phyloP scores from a whole-genome alignment of 2,797 vertebrate species.

The Lithobates sylvaticus region DNA sequence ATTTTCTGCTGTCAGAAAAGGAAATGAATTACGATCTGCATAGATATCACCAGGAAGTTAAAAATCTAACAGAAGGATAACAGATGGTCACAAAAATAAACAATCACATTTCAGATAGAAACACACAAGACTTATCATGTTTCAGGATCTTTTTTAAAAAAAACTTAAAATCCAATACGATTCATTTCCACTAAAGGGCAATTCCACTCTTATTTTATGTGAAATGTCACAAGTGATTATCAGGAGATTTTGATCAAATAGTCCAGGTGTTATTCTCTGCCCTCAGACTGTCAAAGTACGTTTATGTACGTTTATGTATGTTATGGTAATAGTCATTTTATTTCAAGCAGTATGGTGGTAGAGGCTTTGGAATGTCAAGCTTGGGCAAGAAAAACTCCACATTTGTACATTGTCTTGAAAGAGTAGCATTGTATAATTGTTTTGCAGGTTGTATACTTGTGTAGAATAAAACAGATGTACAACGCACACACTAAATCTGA shows the following conservation, averaged over 20 bases:
- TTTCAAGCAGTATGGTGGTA: not conserved
- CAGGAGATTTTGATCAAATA: slow-evolving; percentile 40
- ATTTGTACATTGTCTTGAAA: not conserved
- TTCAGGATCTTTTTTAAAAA: slow-evolving; percentile 46
- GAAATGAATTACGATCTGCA: slow-evolving; percentile 41
- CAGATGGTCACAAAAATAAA: slow-evolving; percentile 44
- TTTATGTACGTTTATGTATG: not conserved
- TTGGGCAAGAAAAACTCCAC: not conserved
- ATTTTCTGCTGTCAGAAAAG: slow-evolving; percentile 16
- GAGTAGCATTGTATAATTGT: too few species aligned
- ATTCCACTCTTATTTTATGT: slow-evolving; percentile 36
- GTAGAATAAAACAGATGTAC: too few species aligned
- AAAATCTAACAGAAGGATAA: slow-evolving; percentile 44
- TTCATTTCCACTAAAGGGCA: slow-evolving; percentile 22
- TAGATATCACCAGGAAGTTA: slow-evolving; percentile 37
- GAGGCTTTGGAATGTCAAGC: not conserved
- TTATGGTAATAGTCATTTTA: not conserved
- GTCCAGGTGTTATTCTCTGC: slow-evolving; percentile 9
- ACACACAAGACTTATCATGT: slow-evolving; percentile 36
- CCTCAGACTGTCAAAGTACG: slow-evolving; percentile 11
- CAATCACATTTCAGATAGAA: slow-evolving; percentile 38
- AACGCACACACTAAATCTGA: too few species aligned
- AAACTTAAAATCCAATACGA: slow-evolving; percentile 37
- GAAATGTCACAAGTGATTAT: slow-evolving; percentile 49
- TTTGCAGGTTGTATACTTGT: too few species aligned